Evolutionary conservation across 2,113 vertebrate genomes (phyloP).

Genomic region (Diadophis punctatus): DNA sequence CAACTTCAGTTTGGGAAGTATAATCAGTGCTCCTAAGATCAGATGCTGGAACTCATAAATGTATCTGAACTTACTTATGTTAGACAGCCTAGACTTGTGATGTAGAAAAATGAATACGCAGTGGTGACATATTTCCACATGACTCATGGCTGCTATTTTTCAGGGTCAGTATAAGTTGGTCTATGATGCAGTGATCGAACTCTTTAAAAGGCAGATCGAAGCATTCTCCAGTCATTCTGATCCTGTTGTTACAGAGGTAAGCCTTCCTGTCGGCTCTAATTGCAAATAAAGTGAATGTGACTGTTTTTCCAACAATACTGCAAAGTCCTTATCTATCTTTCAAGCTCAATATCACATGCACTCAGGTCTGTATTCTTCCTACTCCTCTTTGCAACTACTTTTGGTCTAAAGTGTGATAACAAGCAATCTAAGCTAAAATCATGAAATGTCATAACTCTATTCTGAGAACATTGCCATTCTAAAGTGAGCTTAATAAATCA

Average conservation of each 20-base stretch:
- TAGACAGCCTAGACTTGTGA: neutral
- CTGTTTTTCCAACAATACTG: neutral
- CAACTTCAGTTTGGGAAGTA: conserved; percentile 3
- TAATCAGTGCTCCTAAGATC: conserved; percentile 2
- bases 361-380: neutral
- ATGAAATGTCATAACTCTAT: neutral
- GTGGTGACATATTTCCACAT: neutral
- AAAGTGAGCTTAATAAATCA: neutral
- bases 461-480: neutral
- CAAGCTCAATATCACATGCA: neutral
- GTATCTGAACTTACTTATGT: neutral
- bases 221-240: conserved; percentile 30
- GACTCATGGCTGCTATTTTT: conserved; percentile 2
- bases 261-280: neutral
- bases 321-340: neutral
- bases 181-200: conserved; percentile 77
- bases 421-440: neutral
- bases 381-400: neutral
- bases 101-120: neutral
- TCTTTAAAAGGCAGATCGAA: conserved; percentile 83
- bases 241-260: conserved; percentile 62
- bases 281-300: neutral
- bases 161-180: conserved; percentile 95
- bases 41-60: neutral
- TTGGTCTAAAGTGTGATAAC: neutral